Evolutionary conservation across 2,888 invertebrate genomes (phyloP).

Genomic region (Ashinkailepas kermadecensis): DNA sequence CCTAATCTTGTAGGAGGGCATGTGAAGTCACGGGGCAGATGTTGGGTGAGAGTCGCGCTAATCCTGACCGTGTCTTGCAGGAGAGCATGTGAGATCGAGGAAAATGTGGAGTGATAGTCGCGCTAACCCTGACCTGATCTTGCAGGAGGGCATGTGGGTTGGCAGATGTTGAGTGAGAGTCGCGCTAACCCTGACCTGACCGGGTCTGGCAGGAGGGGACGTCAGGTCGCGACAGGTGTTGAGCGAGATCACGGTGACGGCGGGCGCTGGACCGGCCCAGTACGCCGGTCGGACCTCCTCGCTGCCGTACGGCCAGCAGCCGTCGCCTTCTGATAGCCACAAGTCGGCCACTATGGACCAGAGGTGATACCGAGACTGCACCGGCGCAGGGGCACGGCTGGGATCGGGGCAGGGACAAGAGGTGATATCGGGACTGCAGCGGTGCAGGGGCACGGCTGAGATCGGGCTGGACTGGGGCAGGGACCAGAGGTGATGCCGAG

Average conservation of each 20-base stretch:
- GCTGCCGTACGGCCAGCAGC: conserved; percentile 14
- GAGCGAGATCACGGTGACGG: neutral
- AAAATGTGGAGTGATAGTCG: neutral
- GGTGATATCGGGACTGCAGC: too few species aligned
- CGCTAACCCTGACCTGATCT: neutral
- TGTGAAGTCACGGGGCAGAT: neutral
- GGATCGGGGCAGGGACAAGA: too few species aligned
- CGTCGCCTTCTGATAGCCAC: neutral
- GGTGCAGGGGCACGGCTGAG: too few species aligned
- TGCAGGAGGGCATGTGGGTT: neutral
- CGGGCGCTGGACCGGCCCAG: neutral
- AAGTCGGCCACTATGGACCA: conserved; percentile 19
- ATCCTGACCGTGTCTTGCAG: neutral
- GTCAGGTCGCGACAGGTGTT: neutral
- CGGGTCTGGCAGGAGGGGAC: neutral
- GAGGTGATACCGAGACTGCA: neutral
- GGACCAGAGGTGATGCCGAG: too few species aligned
- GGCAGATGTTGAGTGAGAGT: neutral
- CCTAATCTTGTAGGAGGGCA: neutral
- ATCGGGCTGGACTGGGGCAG: too few species aligned
- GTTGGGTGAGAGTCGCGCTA: neutral
- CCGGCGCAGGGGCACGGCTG: too few species aligned
- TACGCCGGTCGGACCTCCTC: neutral
- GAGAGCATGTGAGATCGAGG: neutral
- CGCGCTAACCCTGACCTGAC: neutral